These are phyloP conservation scores for Ailuropoda melanoleuca DNA, from an alignment of 2,113 vertebrate species.

Conservation along the genomic window DNA sequence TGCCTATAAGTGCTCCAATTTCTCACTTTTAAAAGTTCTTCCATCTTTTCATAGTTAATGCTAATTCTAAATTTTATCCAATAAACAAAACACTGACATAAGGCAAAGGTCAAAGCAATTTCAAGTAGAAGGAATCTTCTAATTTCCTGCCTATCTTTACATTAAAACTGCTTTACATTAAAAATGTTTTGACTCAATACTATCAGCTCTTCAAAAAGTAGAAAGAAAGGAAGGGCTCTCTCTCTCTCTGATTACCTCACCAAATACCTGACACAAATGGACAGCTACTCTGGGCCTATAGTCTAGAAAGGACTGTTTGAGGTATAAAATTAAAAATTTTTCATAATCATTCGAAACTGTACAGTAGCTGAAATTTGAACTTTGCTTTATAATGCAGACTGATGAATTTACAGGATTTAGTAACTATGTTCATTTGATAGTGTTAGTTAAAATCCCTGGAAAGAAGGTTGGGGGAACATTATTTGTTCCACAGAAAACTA, in stretches of 20 bases:
- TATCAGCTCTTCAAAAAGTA: not conserved
- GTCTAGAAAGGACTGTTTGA: not conserved
- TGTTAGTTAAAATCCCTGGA: not conserved
- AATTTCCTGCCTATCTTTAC: not conserved
- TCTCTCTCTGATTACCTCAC: not conserved
- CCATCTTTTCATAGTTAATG: not conserved
- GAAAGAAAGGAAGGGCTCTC: not conserved
- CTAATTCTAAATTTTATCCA: not conserved
- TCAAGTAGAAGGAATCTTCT: not conserved
- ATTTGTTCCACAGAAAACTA: not conserved
- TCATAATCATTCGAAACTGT: not conserved
- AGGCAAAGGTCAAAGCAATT: constrained; percentile 33
- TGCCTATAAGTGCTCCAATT: accelerated
- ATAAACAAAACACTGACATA: not conserved
- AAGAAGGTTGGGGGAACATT: not conserved
- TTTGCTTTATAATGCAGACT: not conserved
- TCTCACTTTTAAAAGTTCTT: not conserved
- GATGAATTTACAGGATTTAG: not conserved
- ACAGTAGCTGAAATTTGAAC: not conserved
- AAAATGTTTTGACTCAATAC: not conserved
- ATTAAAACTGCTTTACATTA: not conserved
- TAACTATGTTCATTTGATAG: not conserved
- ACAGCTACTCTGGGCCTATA: not conserved
- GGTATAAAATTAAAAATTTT: not conserved
- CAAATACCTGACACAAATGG: not conserved